Evolutionary conservation across 1,140 invertebrate species (phyloP).

Genomic region (Trissolcus basalis): DNA sequence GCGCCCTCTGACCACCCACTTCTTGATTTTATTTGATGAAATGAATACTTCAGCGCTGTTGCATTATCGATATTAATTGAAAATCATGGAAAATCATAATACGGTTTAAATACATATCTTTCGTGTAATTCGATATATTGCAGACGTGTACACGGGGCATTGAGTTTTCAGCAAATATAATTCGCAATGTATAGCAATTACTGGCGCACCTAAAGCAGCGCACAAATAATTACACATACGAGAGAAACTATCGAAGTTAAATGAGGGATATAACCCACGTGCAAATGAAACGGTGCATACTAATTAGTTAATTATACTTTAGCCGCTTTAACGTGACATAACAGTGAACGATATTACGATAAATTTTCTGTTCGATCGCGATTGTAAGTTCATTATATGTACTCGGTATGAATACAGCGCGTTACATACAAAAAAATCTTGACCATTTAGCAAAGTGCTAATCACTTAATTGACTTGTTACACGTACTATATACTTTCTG

Average conservation of each 20-base stretch:
- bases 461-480: conserved; percentile 21
- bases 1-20: too few relatives aligned
- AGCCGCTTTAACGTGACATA: conserved; percentile 37
- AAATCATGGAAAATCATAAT: conserved; percentile 32
- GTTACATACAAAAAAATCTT: conserved; percentile 14
- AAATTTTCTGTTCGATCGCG: conserved; percentile 29
- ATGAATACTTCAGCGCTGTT: too few relatives aligned
- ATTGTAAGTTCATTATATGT: conserved; percentile 26
- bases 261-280: conserved; percentile 56
- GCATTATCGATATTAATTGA: conserved; percentile 23
- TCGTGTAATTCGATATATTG: conserved; percentile 17
- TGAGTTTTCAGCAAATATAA: conserved; percentile 54
- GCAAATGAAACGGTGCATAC: conserved; percentile 59
- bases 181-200: conserved; percentile 55
- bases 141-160: not conserved
- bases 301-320: conserved; percentile 59
- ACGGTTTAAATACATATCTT: conserved; percentile 33
- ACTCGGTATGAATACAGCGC: not conserved
- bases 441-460: conserved; percentile 9
- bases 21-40: too few relatives aligned
- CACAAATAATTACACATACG: conserved; percentile 58
- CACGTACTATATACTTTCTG: conserved; percentile 2
- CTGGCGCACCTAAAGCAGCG: conserved; percentile 39
- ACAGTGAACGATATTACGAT: conserved; percentile 42
- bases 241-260: conserved; percentile 59